Base-by-base conservation (phyloP, 92 coral and sea anemone genomes). In the Palythoa grandiflora region DNA sequence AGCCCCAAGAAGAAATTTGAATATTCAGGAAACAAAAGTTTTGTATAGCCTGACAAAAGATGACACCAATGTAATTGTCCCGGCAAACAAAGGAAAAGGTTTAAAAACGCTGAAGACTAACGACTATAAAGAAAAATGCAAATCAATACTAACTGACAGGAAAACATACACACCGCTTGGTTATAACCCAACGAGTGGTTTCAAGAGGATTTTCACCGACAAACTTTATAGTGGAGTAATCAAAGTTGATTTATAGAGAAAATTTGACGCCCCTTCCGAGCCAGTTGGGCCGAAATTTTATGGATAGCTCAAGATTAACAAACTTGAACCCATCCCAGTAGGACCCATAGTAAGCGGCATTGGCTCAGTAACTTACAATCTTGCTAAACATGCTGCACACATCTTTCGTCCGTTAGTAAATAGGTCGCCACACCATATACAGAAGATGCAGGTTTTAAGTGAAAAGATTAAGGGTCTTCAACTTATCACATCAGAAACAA, bases 311-410 rank as follows among this genome's bases (percentile, higher is more conserved):
- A 57, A 57, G 17, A 57, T 57, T 57, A 15, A 57, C 65, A 57
- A 57, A 5, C 47, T 5, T 2, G 47, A 40, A 40, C 47, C 47
- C 47, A 40, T 40, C 47, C 47, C 47, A 40, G 65, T 57, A 57
- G 13, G 65, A 57, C 65, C 65, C 20, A 57, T 57, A 57, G 65
- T 57, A 57, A 57, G 17, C 0, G 6, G 47, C 47, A 40, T 40
- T 40, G 47, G 47, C 6, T 40, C 47, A 40, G 47, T 40, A 40
- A 57, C 65, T 57, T 57, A 57, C 15, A 57, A 57, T 57, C 65
- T 57, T 57, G 65, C 65, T 57, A 57, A 57, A 57, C 19, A 57
- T 57, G 65, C 65, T 57, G 65, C 65, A 57, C 65, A 57, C 65
- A 57, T 57, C 47, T 5, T 40, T 40, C 47, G 47, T 40, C 47